These are phyloP conservation scores for Cephus pygmeus DNA, from an alignment of 2,888 invertebrate genomes.

Conservation along the genomic window DNA sequence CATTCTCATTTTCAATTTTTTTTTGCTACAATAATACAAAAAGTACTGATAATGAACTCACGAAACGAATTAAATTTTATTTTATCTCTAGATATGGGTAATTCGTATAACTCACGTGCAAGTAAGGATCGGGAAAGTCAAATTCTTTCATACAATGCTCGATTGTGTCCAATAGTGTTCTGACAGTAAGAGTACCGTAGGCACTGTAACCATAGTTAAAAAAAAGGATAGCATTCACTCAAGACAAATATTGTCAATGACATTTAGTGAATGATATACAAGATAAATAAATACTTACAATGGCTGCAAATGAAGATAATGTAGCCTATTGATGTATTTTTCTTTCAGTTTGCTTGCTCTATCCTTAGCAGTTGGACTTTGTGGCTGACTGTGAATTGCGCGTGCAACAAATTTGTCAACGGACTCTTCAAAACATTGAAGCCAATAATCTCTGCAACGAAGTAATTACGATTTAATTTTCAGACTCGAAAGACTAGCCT, in stretches of 20 bases:
- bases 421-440: conserved; percentile 88
- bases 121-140: conserved; percentile 89
- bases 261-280: conserved; percentile 11
- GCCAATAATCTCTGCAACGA: conserved; percentile 81
- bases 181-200: conserved; percentile 86
- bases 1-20: conserved; percentile 85
- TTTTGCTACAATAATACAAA: conserved; percentile 75
- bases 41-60: neutral
- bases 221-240: neutral
- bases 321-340: conserved; percentile 83
- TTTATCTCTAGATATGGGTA: conserved; percentile 5
- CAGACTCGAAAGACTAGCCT: neutral
- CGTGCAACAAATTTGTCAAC: conserved; percentile 86
- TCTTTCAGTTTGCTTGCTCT: conserved; percentile 85
- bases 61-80: neutral
- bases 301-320: conserved; percentile 81
- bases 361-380: conserved; percentile 79
- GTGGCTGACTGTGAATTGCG: conserved; percentile 83
- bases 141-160: conserved; percentile 91
- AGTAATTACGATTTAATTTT: conserved; percentile 1
- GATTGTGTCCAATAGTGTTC: conserved; percentile 90
- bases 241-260: neutral
- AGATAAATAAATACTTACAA: conserved; percentile 71
- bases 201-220: conserved; percentile 67
- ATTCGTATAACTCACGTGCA: conserved; percentile 65